These are phyloP conservation scores for Hesperophylax magnus DNA, from an alignment of 1,140 invertebrate genomes.

Conservation along the genomic window DNA sequence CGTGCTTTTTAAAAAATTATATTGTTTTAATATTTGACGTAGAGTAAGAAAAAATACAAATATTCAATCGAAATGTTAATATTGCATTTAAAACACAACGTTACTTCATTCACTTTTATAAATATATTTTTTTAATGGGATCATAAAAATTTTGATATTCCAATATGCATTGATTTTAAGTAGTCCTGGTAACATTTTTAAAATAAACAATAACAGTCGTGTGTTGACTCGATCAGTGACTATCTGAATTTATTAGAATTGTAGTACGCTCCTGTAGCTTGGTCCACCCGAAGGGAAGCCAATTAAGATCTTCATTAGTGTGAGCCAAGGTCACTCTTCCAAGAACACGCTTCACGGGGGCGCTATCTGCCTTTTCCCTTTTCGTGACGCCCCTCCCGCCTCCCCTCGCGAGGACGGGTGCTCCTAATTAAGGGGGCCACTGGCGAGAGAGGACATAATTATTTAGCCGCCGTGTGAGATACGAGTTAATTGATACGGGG, in stretches of 20 bases:
- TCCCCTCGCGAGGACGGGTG: neutral
- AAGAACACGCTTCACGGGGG: conserved; percentile 45
- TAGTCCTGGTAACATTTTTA: no score
- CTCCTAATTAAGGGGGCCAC: conserved; percentile 46
- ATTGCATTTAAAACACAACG: no score
- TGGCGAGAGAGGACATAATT: conserved; percentile 58
- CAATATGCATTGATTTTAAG: no score
- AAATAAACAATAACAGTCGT: no score
- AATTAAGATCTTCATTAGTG: conserved; percentile 59
- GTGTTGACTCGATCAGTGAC: no score
- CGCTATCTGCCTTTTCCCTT: conserved; percentile 36
- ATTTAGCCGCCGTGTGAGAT: conserved; percentile 57
- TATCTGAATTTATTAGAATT: neutral
- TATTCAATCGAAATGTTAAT: no score
- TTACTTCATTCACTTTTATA: no score
- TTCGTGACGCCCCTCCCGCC: conserved; percentile 37
- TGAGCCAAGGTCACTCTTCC: conserved; percentile 54
- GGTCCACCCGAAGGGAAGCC: conserved; percentile 44
- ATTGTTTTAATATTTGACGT: no score
- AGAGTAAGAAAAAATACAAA: no score
- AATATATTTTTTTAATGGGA: no score
- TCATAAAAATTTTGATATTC: no score
- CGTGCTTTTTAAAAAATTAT: no score
- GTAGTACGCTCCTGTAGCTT: conserved; percentile 41
- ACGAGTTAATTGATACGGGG: conserved; percentile 54